Percentiles rank a stretch among this genome's conserved stretches.
These are phyloP conservation scores for Cyanistes caeruleus DNA, from an alignment of 2,113 vertebrate genomes.

Conservation along the genomic window DNA sequence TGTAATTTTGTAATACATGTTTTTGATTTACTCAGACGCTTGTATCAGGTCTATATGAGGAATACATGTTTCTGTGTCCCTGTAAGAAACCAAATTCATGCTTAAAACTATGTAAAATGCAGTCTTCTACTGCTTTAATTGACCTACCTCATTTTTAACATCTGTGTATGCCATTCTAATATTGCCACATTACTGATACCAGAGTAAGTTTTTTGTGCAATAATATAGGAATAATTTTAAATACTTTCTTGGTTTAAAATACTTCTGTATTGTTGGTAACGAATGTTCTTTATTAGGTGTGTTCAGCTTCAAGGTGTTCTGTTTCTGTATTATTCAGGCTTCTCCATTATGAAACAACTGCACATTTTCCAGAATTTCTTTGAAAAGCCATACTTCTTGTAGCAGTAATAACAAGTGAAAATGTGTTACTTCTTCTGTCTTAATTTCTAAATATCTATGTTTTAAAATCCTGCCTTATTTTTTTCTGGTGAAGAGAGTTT, in stretches of 20 bases:
- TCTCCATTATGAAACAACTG: background rate
- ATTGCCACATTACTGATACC: background rate
- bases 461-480: background rate
- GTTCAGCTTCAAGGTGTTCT: background rate
- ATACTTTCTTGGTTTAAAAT: background rate
- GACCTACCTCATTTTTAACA: background rate
- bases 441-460: background rate
- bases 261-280: background rate
- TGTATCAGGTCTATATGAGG: background rate
- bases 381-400: background rate
- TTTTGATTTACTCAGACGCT: background rate
- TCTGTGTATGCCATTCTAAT: background rate
- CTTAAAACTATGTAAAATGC: background rate
- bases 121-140: background rate
- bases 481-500: background rate
- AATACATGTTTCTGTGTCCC: background rate
- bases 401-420: background rate
- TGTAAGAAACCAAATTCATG: background rate
- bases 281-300: background rate
- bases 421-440: background rate
- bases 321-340: background rate
- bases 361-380: background rate
- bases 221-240: background rate
- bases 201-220: background rate
- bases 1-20: background rate